Evolutionary conservation across 2,113 vertebrate species (phyloP).

Genomic region (Phalacrocorax pelagicus): DNA sequence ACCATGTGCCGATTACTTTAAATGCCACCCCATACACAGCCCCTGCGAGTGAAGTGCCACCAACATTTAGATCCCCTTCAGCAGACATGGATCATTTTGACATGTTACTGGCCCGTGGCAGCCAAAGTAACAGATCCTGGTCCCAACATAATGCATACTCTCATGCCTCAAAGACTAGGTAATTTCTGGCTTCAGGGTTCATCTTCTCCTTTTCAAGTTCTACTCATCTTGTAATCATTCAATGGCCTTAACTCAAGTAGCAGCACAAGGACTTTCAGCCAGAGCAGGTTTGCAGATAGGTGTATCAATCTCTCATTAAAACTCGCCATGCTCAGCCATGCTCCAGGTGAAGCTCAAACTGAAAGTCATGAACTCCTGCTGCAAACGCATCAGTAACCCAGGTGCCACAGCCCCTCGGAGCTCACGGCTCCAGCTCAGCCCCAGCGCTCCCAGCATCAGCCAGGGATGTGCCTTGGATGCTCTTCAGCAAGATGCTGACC

Average conservation of each 20-base stretch:
- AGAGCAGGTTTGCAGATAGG: not conserved
- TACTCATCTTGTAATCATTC: rapidly evolving
- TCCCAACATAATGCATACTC: rapidly evolving
- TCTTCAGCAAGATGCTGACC: rapidly evolving
- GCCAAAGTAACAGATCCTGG: not conserved
- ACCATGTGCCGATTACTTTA: not conserved
- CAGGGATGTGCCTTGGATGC: rapidly evolving
- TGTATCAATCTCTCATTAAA: not conserved
- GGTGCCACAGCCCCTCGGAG: rapidly evolving
- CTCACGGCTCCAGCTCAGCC: not conserved
- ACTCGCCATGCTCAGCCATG: rapidly evolving
- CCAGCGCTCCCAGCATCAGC: not conserved
- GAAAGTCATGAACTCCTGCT: not conserved
- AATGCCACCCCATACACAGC: not conserved
- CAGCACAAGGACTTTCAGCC: not conserved
- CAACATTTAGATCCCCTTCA: rapidly evolving
- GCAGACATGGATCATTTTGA: not conserved
- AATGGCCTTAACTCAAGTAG: rapidly evolving
- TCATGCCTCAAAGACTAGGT: rapidly evolving
- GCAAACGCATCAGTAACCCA: rapidly evolving
- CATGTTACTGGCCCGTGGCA: rapidly evolving
- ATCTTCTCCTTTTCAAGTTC: not conserved
- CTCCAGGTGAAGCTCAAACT: rapidly evolving
- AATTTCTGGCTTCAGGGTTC: not conserved
- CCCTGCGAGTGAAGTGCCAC: rapidly evolving